phyloP scores from a whole-genome alignment of 2,797 vertebrate species.

The Enteromius mattozi region DNA sequence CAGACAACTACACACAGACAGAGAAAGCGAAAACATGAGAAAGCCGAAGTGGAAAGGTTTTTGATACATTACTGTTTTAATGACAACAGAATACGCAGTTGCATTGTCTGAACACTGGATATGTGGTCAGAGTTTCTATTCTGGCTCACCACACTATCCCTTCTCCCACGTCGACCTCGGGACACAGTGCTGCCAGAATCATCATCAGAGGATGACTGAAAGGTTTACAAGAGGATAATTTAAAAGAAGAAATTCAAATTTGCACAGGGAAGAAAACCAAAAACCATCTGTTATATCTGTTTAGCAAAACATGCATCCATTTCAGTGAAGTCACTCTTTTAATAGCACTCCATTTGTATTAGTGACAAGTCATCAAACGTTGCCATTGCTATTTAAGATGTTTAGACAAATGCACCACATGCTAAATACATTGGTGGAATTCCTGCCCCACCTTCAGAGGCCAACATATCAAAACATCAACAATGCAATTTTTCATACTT shows the following conservation, averaged over 20 bases:
- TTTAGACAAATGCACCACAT: constrained; percentile 22
- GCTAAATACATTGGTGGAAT: neutral
- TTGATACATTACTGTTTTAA: neutral
- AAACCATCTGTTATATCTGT: constrained; percentile 18
- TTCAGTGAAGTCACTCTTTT: neutral
- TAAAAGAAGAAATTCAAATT: constrained; percentile 46
- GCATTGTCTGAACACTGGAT: constrained; percentile 29
- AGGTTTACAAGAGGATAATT: constrained; percentile 56
- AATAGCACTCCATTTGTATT: constrained; percentile 23
- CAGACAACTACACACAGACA: constrained; percentile 79
- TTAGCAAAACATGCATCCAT: neutral
- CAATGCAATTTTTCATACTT: neutral
- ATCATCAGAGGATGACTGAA: constrained; percentile 83
- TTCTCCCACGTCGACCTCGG: constrained; percentile 80
- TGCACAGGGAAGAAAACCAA: constrained; percentile 4
- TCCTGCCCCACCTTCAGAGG: constrained; percentile 9
- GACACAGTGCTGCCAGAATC: constrained; percentile 83
- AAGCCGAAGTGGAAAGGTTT: constrained; percentile 15
- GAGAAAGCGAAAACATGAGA: neutral
- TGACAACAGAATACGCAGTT: neutral
- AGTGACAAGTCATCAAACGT: constrained; percentile 16
- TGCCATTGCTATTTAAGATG: neutral
- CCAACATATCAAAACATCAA: neutral
- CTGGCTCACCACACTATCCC: constrained; percentile 87
- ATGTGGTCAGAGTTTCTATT: neutral